Percentiles rank a stretch among this genome's conserved stretches.
Evolutionary conservation across 2,888 invertebrate species (phyloP).

Genomic region (Lasioglossum lativentre): DNA sequence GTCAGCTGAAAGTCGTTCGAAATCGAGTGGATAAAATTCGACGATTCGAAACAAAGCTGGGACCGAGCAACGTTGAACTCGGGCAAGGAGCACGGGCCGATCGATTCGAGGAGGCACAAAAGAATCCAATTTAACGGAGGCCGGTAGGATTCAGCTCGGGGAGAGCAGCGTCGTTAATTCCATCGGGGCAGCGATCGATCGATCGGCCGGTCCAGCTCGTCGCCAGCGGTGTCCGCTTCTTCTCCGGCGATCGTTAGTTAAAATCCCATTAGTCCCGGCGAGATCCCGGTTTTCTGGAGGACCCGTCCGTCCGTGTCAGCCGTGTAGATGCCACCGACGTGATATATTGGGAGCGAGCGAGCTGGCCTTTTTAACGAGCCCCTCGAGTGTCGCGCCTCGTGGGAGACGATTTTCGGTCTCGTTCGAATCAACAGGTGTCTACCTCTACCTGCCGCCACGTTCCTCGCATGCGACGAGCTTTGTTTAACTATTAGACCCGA

Average conservation of each 20-base stretch:
- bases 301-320: constrained; percentile 78
- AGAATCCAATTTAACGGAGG: constrained; percentile 56
- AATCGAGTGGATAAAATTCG: constrained; percentile 1
- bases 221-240: constrained; percentile 54
- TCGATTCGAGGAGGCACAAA: constrained; percentile 33
- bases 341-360: constrained; percentile 81
- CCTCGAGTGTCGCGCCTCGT: constrained; percentile 52
- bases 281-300: constrained; percentile 77
- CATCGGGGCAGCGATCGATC: constrained; percentile 45
- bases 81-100: background rate
- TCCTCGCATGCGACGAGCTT: constrained; percentile 71
- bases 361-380: constrained; percentile 73
- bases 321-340: constrained; percentile 78
- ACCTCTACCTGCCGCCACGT: constrained; percentile 72
- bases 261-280: constrained; percentile 81
- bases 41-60: constrained; percentile 12
- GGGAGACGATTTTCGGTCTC: constrained; percentile 71
- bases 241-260: constrained; percentile 78
- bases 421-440: constrained; percentile 80
- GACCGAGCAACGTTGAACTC: background rate
- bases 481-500: constrained; percentile 67
- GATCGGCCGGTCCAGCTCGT: constrained; percentile 41
- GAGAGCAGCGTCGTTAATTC: constrained; percentile 49
- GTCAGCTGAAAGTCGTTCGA: background rate
- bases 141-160: constrained; percentile 6